Percentiles rank a stretch among this genome's conserved stretches.
Conservation (phyloP, 2,888 invertebrate species). For the Tetranychus truncatus region DNA sequence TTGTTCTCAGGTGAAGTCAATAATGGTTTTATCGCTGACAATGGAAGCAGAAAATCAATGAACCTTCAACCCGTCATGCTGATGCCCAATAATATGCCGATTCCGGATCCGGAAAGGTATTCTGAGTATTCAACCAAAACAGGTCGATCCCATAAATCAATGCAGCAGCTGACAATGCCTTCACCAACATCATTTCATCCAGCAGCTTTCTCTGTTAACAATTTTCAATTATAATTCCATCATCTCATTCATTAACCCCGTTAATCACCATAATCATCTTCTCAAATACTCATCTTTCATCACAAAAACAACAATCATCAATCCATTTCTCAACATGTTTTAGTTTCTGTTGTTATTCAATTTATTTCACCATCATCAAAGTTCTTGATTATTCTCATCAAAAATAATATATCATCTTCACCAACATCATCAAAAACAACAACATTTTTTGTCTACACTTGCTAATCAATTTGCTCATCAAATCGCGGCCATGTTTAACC, state of each 20-base stretch:
- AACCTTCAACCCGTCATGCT: slow-evolving; percentile 3
- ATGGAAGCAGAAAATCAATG: slow-evolving; percentile 11
- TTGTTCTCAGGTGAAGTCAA: slow-evolving; percentile 10
- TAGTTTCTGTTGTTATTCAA: background rate
- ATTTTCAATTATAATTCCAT: slow-evolving; percentile 12
- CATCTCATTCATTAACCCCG: too few relatives aligned
- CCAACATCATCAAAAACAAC: background rate
- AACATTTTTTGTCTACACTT: background rate
- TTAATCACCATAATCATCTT: too few relatives aligned
- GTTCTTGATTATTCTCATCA: background rate
- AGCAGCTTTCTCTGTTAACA: slow-evolving; percentile 3
- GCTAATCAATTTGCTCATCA: background rate
- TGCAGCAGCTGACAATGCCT: background rate
- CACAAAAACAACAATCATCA: background rate
- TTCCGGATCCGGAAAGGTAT: slow-evolving; percentile 11
- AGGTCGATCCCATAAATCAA: slow-evolving; percentile 10
- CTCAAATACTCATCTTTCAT: too few relatives aligned
- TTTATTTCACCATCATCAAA: background rate
- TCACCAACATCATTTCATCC: background rate
- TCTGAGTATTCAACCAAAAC: slow-evolving; percentile 13
- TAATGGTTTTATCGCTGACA: slow-evolving; percentile 7
- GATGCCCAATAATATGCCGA: background rate
- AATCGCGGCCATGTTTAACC: background rate
- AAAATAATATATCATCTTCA: background rate
- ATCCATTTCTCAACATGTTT: background rate